Conservation (phyloP, 2,888 invertebrate species). For the Macrophya alboannulata region DNA sequence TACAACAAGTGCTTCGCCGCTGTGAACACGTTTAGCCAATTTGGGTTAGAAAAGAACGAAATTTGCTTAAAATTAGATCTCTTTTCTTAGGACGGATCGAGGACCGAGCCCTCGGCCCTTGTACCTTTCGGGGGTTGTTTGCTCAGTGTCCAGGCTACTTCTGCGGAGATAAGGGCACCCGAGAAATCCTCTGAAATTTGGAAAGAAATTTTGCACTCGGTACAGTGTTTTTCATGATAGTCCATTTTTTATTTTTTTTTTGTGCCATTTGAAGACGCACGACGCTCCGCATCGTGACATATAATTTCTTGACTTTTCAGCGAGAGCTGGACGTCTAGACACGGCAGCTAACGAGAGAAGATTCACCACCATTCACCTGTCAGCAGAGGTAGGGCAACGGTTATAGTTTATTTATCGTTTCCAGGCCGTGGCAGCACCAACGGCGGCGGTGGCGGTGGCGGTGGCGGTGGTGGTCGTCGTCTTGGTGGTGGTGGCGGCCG, state of each 20-base stretch:
- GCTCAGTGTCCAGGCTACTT: background rate
- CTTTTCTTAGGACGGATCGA: conserved; percentile 13
- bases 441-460: conserved; percentile 10
- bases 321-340: conserved; percentile 27
- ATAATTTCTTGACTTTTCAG: conserved; percentile 28
- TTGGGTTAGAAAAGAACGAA: conserved; percentile 68
- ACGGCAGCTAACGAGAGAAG: conserved; percentile 74
- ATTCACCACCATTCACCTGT: conserved; percentile 79
- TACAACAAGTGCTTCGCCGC: conserved; percentile 39
- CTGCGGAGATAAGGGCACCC: background rate
- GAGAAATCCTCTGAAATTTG: conserved; percentile 20
- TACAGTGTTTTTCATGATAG: too few species aligned
- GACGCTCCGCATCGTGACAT: background rate
- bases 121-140: background rate
- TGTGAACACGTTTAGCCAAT: conserved; percentile 73
- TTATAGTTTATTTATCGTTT: conserved; percentile 80
- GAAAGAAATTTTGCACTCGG: too few species aligned
- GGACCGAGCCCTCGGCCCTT: background rate
- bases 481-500: conserved; percentile 10
- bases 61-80: conserved; percentile 74
- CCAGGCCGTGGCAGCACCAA: conserved; percentile 69
- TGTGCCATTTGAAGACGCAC: background rate
- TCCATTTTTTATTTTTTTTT: background rate
- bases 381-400: conserved; percentile 77
- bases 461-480: conserved; percentile 64